These are phyloP conservation scores for Labroides dimidiatus DNA, from an alignment of 2,797 vertebrate species.

Conservation along the genomic window DNA sequence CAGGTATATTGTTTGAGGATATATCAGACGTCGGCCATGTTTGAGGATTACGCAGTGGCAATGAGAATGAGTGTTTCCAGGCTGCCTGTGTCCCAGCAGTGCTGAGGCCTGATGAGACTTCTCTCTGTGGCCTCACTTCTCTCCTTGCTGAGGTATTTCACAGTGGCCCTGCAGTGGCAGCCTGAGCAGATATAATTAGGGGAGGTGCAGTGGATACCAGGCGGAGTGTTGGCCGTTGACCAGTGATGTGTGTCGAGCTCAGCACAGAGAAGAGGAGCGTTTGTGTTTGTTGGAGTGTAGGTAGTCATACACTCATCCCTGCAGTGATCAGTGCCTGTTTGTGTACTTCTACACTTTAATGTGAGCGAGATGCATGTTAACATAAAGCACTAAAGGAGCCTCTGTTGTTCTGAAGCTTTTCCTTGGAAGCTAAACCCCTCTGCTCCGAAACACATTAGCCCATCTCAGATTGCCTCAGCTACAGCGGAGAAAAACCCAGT, in stretches of 20 bases:
- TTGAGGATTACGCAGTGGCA: conserved; percentile 1
- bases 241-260: conserved; percentile 54
- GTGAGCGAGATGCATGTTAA: conserved; percentile 24
- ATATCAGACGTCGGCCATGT: neutral
- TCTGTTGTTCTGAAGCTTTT: conserved; percentile 25
- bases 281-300: neutral
- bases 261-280: conserved; percentile 11
- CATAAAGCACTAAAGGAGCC: conserved; percentile 29
- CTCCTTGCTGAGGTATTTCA: conserved; percentile 83
- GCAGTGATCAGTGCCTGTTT: conserved; percentile 26
- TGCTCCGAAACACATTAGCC: conserved; percentile 73
- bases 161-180: conserved; percentile 71
- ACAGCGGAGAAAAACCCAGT: conserved; percentile 75
- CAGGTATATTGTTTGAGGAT: neutral
- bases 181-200: conserved; percentile 80
- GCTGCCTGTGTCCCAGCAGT: conserved; percentile 22
- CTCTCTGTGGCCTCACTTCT: conserved; percentile 75
- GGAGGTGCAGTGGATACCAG: conserved; percentile 73
- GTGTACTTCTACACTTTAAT: conserved; percentile 13
- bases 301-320: conserved; percentile 22
- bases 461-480: conserved; percentile 74
- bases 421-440: conserved; percentile 55
- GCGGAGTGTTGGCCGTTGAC: conserved; percentile 72
- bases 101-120: conserved; percentile 53
- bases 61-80: conserved; percentile 11